Conservation (phyloP, 2,888 invertebrate species). For the Eupithecia abbreviata region DNA sequence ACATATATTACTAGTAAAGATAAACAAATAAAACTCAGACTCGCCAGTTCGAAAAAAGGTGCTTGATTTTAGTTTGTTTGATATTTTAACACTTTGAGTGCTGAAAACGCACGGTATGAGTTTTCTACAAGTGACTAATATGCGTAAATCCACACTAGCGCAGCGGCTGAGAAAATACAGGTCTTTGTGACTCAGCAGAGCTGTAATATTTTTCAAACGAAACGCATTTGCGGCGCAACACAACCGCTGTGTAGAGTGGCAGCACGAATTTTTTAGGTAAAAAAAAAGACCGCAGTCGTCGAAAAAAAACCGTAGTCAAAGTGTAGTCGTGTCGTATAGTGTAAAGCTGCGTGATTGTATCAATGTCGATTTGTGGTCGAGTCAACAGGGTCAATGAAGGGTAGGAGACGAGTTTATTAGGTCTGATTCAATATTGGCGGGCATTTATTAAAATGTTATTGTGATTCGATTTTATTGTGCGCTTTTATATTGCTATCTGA, state of each 20-base stretch:
- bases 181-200: no score
- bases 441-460: conserved; percentile 34
- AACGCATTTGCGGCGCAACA: no score
- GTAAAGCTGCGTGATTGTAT: conserved; percentile 14
- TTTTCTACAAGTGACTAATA: no score
- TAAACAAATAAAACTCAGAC: neutral
- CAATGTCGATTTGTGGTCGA: conserved; percentile 24
- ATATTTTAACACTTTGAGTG: no score
- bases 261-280: no score
- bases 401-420: conserved; percentile 32
- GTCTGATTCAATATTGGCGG: conserved; percentile 34
- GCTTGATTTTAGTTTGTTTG: neutral
- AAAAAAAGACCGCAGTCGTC: no score
- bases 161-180: no score
- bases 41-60: neutral
- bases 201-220: no score
- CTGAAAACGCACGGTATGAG: no score
- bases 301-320: no score
- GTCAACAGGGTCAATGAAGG: conserved; percentile 37
- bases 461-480: conserved; percentile 35
- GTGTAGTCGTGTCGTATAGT: conserved; percentile 13
- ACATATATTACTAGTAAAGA: neutral
- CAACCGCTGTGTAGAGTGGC: no score
- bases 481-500: conserved; percentile 26
- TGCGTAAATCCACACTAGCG: no score